Percentiles rank a stretch among this genome's conserved stretches.
phyloP scores from a whole-genome alignment of 2,797 vertebrate species.

The Sebastes alutus region DNA sequence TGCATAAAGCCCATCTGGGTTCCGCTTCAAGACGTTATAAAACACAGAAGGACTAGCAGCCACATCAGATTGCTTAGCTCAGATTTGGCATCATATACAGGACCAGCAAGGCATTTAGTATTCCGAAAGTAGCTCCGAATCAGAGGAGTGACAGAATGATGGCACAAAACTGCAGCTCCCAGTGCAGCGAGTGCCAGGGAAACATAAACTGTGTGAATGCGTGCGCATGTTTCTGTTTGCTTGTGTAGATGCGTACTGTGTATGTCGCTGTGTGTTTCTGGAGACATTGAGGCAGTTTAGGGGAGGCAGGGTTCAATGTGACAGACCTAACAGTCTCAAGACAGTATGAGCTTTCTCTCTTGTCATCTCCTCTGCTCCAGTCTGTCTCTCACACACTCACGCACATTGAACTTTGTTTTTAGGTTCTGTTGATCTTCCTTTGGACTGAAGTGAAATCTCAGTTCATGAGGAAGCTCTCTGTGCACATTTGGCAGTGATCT shows the following conservation, averaged over 20 bases:
- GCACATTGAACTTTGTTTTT: conserved; percentile 3
- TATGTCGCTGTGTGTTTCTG: neutral
- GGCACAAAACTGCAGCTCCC: conserved; percentile 54
- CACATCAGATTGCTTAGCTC: conserved; percentile 20
- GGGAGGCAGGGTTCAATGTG: conserved; percentile 32
- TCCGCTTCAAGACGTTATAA: neutral
- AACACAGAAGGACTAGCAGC: conserved; percentile 13
- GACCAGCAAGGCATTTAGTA: conserved; percentile 51
- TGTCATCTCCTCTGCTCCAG: conserved; percentile 13
- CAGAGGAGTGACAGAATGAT: conserved; percentile 69
- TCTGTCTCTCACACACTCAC: neutral
- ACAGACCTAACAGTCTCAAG: conserved; percentile 28
- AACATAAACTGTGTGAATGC: conserved; percentile 35
- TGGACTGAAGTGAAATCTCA: conserved; percentile 21
- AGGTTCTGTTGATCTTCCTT: conserved; percentile 12
- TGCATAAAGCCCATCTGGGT: conserved; percentile 15
- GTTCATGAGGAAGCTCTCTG: neutral
- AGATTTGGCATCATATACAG: conserved; percentile 11
- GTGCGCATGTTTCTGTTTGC: neutral
- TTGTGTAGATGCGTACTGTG: neutral
- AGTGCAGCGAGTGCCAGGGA: conserved; percentile 39
- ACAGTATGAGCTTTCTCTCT: conserved; percentile 13
- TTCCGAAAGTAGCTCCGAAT: conserved; percentile 56
- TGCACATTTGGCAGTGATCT: conserved; percentile 25
- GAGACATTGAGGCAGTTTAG: conserved; percentile 19